Evolutionary conservation across 2,113 vertebrate species (phyloP).

Genomic region (Anser brachyrhynchus): DNA sequence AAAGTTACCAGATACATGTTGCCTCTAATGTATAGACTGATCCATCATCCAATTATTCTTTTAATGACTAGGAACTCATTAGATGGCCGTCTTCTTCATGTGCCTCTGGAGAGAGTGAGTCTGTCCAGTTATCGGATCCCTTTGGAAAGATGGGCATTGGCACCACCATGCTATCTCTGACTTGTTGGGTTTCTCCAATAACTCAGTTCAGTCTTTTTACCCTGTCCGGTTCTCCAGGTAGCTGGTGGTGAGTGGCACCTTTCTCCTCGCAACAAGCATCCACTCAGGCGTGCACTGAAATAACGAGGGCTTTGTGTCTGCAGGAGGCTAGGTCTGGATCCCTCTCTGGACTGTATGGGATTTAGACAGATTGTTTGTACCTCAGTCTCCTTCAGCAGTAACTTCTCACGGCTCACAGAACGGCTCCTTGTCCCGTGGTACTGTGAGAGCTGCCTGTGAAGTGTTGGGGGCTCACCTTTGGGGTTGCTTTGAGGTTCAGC

Average conservation of each 20-base stretch:
- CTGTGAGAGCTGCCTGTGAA: not conserved
- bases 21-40: not conserved
- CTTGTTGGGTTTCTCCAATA: not conserved
- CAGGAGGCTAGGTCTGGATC: not conserved
- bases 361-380: not conserved
- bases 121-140: not conserved
- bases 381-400: not conserved
- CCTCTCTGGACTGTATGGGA: not conserved
- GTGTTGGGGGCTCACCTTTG: not conserved
- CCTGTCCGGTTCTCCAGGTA: not conserved
- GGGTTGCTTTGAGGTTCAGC: not conserved
- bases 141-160: not conserved
- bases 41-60: not conserved
- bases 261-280: not conserved
- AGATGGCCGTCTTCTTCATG: not conserved
- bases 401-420: not conserved
- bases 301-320: not conserved
- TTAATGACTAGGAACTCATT: not conserved
- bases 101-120: not conserved
- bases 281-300: not conserved
- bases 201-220: not conserved
- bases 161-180: not conserved
- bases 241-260: not conserved
- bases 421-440: not conserved
- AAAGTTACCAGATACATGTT: not conserved